Conservation (phyloP, 1,140 invertebrate species). For the Monomorium pharaonis region DNA sequence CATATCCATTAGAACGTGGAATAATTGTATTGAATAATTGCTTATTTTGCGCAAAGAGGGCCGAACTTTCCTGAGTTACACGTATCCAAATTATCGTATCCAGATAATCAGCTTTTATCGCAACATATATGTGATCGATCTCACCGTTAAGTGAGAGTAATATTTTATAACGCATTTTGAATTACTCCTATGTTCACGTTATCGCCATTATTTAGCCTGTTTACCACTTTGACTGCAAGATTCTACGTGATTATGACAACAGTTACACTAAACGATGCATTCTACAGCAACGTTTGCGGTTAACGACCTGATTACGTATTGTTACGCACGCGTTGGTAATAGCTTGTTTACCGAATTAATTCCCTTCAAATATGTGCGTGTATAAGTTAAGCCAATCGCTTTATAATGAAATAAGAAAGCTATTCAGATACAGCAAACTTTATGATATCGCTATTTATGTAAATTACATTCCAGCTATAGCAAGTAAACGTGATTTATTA, state of each 20-base stretch:
- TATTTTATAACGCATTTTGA: background rate
- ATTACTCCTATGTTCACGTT: constrained; percentile 3
- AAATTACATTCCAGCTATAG: background rate
- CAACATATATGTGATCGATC: background rate
- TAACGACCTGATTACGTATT: constrained; percentile 18
- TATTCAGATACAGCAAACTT: background rate
- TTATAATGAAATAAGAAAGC: background rate
- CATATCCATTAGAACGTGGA: background rate
- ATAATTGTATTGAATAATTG: constrained; percentile 20
- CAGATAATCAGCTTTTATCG: background rate
- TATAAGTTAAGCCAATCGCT: background rate
- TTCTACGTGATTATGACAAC: constrained; percentile 29
- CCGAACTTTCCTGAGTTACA: background rate
- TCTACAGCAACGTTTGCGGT: constrained; percentile 5
- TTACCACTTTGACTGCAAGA: background rate
- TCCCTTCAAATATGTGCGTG: constrained; percentile 11
- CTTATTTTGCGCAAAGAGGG: background rate
- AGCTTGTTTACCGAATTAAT: constrained; percentile 22
- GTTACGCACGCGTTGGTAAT: background rate
- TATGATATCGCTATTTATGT: background rate
- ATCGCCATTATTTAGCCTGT: constrained; percentile 20
- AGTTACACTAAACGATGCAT: background rate
- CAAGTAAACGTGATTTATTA: too few species aligned
- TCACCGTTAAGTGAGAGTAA: background rate
- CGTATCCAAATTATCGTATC: background rate